Evolutionary conservation across 2,888 invertebrate species (phyloP), one percentile per base, ranked within the genome.

Genomic region (Sminthurinus aureus): DNA sequence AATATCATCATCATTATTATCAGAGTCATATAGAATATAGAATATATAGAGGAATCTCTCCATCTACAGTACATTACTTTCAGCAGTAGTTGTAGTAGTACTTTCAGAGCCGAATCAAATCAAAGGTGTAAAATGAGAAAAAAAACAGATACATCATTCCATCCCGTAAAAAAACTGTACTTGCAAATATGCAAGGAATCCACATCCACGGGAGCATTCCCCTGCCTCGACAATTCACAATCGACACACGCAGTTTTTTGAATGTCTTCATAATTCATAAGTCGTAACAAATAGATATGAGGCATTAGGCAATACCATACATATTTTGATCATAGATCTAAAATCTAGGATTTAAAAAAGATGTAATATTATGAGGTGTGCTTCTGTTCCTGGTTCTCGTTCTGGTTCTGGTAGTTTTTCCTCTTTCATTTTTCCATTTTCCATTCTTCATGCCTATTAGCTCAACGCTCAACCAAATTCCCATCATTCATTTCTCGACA

Each of bases 141-240:
- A 26, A 26, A 73, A 73, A 73, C 22, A 73, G 73, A 73, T 73
- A 24, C 38, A 73, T 73, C 26, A 73, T 73, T 26, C 38, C 73
- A 76, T 76, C 52, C 76, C 76, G 76, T 52, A 76, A 51, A 76
- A 76, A 76, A 76, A 76, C 52, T 58, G 58, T 76, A 76, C 58
- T 24, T 71, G 18, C 58, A 58, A 18, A 58, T 13, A 18, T 15
- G 58, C 58, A 58, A 58, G 18, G 58, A 58, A 11, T 15, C 13
- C 15, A 18, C 18, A 11, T 15, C 13, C 15, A 18, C 18, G 58
- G 18, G 58, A 58, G 58, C 15, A 58, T 58, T 58, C 38, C 38
- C 38, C 38, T 38, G 38, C 38, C 38, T 38, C 15, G 18, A 58
- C 58, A 58, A 9, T 58, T 11, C 4, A 58, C 38, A 38, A 38